These are phyloP conservation scores for Plebejus melissa DNA, from an alignment of 2,888 invertebrate genomes.

Conservation along the genomic window DNA sequence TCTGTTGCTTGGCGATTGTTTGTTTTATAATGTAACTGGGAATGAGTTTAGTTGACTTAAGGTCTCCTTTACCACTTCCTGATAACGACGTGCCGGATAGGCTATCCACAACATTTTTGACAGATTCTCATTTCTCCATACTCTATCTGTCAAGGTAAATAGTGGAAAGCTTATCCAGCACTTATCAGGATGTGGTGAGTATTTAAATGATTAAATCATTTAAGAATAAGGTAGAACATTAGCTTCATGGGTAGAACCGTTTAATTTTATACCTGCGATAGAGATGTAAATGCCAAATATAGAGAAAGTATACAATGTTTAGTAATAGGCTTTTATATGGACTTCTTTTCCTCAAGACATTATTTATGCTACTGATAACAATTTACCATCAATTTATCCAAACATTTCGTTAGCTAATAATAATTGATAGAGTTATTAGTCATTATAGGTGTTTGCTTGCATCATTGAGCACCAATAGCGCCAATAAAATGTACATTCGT, in stretches of 20 bases:
- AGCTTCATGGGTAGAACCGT: not conserved
- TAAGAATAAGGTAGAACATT: no score
- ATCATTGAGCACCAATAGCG: slow-evolving; percentile 15
- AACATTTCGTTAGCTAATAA: not conserved
- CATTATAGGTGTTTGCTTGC: not conserved
- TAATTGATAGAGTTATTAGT: slow-evolving; percentile 15
- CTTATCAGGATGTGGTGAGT: no score
- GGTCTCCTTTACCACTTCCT: no score
- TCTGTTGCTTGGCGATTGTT: not conserved
- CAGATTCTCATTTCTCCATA: no score
- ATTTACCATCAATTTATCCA: not conserved
- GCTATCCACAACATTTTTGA: no score
- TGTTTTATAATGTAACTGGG: not conserved
- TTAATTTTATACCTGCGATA: not conserved
- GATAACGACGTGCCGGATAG: no score
- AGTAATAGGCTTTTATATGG: not conserved
- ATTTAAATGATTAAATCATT: no score
- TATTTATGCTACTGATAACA: not conserved
- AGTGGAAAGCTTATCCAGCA: no score
- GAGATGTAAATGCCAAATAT: not conserved
- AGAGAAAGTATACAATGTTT: not conserved
- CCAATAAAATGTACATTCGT: not conserved
- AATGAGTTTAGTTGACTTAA: not conserved
- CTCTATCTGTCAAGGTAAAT: no score
- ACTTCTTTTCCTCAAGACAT: no score